Conservation (phyloP, 2,113 vertebrate species). For the Erpornis zantholeuca region DNA sequence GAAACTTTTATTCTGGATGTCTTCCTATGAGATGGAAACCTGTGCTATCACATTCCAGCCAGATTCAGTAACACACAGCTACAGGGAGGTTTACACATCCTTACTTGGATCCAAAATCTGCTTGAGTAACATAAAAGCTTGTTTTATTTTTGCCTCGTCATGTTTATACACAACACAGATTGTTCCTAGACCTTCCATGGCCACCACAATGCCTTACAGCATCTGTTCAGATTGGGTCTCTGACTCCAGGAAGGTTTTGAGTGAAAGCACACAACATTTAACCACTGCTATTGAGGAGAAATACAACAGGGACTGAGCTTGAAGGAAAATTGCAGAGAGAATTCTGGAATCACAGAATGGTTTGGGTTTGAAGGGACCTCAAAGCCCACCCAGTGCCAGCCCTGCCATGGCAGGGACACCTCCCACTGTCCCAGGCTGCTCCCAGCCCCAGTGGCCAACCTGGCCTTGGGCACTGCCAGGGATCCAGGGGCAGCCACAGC, state of each 20-base stretch:
- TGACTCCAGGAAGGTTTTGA: neutral
- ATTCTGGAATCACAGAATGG: neutral
- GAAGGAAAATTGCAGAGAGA: neutral
- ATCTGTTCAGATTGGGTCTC: neutral
- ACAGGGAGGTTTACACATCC: neutral
- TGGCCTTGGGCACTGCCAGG: neutral
- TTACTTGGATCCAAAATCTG: neutral
- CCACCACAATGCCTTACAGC: neutral
- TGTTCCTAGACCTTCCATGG: neutral
- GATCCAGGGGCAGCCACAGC: neutral
- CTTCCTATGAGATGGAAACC: neutral
- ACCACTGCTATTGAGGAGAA: neutral
- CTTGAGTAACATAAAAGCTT: neutral
- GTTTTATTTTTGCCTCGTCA: neutral
- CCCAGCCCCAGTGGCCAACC: neutral
- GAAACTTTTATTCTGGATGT: neutral
- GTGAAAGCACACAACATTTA: neutral
- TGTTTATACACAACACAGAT: neutral
- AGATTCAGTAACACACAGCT: neutral
- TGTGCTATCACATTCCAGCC: neutral
- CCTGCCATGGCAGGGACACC: neutral
- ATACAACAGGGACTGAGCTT: neutral
- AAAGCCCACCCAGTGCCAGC: rapidly evolving
- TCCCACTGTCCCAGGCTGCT: neutral
- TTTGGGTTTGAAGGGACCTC: no score